Conservation (phyloP, 2,113 vertebrate genomes). For the Taurulus bubalis region DNA sequence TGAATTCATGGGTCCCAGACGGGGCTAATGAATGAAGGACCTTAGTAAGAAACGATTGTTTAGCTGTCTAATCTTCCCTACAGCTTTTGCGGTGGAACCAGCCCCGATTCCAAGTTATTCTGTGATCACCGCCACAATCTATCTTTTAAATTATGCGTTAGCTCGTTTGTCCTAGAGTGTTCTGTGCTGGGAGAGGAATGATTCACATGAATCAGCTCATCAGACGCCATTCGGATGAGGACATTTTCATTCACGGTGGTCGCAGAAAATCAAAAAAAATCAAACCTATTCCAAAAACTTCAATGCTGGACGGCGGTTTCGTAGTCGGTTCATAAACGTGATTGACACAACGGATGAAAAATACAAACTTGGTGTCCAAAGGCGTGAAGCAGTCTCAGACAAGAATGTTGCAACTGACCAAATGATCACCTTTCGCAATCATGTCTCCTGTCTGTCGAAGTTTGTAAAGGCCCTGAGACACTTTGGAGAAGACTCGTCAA, state of each 20-base stretch:
- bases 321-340: neutral
- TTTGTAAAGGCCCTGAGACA: conserved; percentile 52
- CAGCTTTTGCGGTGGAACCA: no score
- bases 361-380: no score
- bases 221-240: no score
- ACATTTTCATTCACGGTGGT: no score
- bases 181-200: neutral
- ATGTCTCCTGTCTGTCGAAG: conserved; percentile 31
- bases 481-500: conserved; percentile 64
- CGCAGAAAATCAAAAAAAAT: no score
- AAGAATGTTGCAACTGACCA: neutral
- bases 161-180: neutral
- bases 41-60: neutral
- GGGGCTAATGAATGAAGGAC: neutral
- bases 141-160: neutral
- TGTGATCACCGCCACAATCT: neutral
- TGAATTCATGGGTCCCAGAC: neutral
- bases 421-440: neutral
- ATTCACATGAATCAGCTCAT: no score
- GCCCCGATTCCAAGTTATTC: neutral
- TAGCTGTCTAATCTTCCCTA: neutral
- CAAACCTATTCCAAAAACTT: neutral
- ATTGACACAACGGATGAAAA: no score
- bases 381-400: neutral
- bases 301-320: neutral